A percentile compares a stretch with the other conserved stretches of the same genome.
These are phyloP conservation scores for Cerastis rubricosa DNA, from an alignment of 2,888 invertebrate genomes.

Conservation along the genomic window DNA sequence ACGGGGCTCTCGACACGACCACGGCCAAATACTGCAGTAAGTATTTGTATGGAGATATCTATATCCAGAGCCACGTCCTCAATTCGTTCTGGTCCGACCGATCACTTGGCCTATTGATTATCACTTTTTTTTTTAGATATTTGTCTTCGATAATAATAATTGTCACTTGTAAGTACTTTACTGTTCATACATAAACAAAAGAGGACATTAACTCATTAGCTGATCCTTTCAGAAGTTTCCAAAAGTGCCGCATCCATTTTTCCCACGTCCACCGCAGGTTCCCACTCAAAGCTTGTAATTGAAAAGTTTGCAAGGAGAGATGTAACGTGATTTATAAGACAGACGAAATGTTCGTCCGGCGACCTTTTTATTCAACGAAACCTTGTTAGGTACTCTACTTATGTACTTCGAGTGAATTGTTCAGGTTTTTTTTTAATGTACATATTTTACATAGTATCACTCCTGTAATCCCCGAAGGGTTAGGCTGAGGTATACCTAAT, in stretches of 20 bases:
- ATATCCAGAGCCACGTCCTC: background rate
- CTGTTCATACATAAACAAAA: background rate
- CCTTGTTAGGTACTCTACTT: conserved; percentile 61
- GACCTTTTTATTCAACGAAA: conserved; percentile 81
- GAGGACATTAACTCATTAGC: background rate
- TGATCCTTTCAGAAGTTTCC: background rate
- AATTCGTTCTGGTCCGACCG: background rate
- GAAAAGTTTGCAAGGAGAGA: conserved; percentile 88
- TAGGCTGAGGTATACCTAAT: too few species aligned
- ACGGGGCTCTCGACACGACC: too few species aligned
- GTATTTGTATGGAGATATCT: too few species aligned
- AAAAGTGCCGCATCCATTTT: conserved; percentile 65
- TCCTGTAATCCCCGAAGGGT: too few species aligned
- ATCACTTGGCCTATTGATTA: background rate
- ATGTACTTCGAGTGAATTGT: conserved; percentile 41
- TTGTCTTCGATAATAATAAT: background rate
- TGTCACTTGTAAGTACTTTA: background rate
- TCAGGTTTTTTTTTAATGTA: conserved; percentile 23
- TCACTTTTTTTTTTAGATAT: background rate
- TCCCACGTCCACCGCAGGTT: conserved; percentile 62
- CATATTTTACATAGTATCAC: too few species aligned
- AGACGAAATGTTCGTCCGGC: conserved; percentile 82
- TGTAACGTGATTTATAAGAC: conserved; percentile 89
- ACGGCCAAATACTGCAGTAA: too few species aligned
- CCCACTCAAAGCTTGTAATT: conserved; percentile 86